phyloP scores from a whole-genome alignment of 1,140 invertebrate genomes.

The Brachionus rotundiformis region DNA sequence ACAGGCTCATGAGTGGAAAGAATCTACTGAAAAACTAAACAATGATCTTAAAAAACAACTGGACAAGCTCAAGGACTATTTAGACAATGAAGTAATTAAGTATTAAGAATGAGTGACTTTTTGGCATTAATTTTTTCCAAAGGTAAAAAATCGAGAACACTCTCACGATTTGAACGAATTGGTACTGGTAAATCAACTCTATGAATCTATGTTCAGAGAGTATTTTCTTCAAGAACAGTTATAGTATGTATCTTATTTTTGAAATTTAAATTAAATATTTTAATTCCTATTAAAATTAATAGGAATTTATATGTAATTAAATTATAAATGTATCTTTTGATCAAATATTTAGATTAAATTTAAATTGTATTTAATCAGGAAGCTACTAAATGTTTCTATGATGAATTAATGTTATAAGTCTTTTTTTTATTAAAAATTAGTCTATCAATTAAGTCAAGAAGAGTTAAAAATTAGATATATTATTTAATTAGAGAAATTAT shows the following conservation, averaged over 20 bases:
- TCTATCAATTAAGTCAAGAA: too few relatives aligned
- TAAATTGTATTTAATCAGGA: too few relatives aligned
- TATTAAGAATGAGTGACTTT: background rate
- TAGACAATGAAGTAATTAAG: conserved; percentile 33
- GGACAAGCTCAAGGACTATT: conserved; percentile 39
- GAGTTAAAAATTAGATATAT: too few relatives aligned
- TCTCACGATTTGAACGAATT: conserved; percentile 47
- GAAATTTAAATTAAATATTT: background rate
- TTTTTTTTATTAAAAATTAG: too few relatives aligned
- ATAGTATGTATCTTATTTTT: conserved; percentile 34
- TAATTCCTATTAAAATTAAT: too few relatives aligned
- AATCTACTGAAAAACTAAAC: conserved; percentile 41
- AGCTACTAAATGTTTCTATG: too few relatives aligned
- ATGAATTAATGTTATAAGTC: too few relatives aligned
- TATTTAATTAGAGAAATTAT: too few relatives aligned
- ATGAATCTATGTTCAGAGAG: conserved; percentile 51
- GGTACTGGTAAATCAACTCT: conserved; percentile 44
- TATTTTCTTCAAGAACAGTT: conserved; percentile 52
- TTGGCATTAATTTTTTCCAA: background rate
- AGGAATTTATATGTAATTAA: too few relatives aligned
- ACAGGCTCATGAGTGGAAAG: conserved; percentile 40
- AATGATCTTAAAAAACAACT: conserved; percentile 37
- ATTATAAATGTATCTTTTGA: too few relatives aligned
- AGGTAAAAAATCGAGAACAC: conserved; percentile 29
- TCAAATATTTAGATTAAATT: too few relatives aligned